These are phyloP conservation scores for Salvelinus fontinalis DNA, from an alignment of 2,113 vertebrate species.

Conservation along the genomic window DNA sequence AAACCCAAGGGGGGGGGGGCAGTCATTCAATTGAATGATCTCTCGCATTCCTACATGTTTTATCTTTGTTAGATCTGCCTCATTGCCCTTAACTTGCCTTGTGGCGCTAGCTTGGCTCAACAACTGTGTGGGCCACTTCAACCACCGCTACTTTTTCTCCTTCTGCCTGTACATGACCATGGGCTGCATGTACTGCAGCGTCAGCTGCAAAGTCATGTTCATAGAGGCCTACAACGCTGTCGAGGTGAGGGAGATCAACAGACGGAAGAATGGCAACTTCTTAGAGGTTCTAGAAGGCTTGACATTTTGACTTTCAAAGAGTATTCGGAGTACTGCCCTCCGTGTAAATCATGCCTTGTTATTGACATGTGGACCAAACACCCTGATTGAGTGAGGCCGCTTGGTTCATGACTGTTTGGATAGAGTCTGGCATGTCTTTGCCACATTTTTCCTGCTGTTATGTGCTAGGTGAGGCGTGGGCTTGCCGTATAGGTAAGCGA, in stretches of 20 bases:
- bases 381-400: neutral
- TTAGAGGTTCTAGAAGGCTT: neutral
- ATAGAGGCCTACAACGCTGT: constrained; percentile 87
- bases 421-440: neutral
- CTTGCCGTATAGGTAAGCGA: neutral
- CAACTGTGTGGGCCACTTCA: constrained; percentile 97
- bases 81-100: constrained; percentile 44
- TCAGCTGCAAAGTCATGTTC: constrained; percentile 88
- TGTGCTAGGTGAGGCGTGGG: neutral
- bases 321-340: too few species aligned
- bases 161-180: constrained; percentile 98
- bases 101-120: constrained; percentile 88
- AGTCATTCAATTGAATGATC: too few species aligned
- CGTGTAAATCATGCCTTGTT: neutral
- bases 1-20: too few species aligned
- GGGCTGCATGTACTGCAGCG: constrained; percentile 95
- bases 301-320: neutral
- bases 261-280: too few species aligned
- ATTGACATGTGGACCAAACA: neutral
- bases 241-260: constrained; percentile 77
- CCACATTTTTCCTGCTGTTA: neutral
- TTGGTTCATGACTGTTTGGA: neutral
- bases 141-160: constrained; percentile 98
- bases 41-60: too few species aligned
- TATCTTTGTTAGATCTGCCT: too few species aligned